Conservation (phyloP, 2,888 invertebrate species). For the Mayetiola destructor region DNA sequence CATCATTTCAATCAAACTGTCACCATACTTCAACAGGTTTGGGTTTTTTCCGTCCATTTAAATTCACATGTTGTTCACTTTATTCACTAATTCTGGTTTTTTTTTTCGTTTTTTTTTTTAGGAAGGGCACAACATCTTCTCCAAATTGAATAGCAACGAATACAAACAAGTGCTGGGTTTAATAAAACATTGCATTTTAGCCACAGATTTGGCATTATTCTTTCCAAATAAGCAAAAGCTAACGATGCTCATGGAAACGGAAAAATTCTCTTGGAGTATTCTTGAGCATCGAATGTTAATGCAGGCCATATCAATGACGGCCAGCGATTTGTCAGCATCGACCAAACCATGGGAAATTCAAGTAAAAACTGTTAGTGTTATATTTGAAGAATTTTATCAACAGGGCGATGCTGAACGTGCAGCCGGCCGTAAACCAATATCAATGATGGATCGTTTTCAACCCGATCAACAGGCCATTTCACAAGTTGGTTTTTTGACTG, state of each 20-base stretch:
- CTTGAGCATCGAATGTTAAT: slow-evolving; percentile 52
- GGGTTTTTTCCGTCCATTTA: neutral
- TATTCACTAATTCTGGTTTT: neutral
- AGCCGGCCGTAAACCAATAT: slow-evolving; percentile 53
- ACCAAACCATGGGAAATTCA: slow-evolving; percentile 76
- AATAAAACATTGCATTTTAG: slow-evolving; percentile 68
- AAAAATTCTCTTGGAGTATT: slow-evolving; percentile 49
- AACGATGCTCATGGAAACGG: slow-evolving; percentile 37
- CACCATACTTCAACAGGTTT: slow-evolving; percentile 63
- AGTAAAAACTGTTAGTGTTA: slow-evolving; percentile 62
- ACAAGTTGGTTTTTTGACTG: slow-evolving; percentile 65
- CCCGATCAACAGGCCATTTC: slow-evolving; percentile 59
- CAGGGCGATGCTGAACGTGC: slow-evolving; percentile 59
- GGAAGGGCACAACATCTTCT: slow-evolving; percentile 77
- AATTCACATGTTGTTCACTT: neutral
- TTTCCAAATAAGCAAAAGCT: slow-evolving; percentile 59
- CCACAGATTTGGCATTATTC: slow-evolving; percentile 70
- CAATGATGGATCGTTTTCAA: slow-evolving; percentile 67
- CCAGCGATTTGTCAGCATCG: slow-evolving; percentile 67
- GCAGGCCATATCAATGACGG: slow-evolving; percentile 69
- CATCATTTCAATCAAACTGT: slow-evolving; percentile 83
- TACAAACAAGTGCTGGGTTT: slow-evolving; percentile 62
- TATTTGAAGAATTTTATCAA: slow-evolving; percentile 69
- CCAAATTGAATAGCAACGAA: slow-evolving; percentile 51
- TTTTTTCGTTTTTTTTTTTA: slow-evolving; percentile 29